A percentile compares a stretch with the other conserved stretches of the same genome.
Evolutionary conservation across 2,113 vertebrate genomes (phyloP).

Genomic region (Aleadryas rufinucha): DNA sequence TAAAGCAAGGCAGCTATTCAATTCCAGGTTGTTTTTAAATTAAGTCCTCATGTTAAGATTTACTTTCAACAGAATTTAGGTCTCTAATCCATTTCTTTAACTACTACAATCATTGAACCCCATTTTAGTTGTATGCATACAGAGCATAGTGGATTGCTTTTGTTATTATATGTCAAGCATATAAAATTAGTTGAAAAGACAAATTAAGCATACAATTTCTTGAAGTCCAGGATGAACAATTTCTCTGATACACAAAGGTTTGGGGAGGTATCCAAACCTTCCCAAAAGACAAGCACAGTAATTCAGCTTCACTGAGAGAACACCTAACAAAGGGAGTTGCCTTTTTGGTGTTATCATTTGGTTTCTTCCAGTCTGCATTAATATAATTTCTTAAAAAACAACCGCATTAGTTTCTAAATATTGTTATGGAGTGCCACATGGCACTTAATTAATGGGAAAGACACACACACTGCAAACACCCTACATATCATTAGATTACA

Average conservation of each 20-base stretch:
- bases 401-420: conserved; percentile 14
- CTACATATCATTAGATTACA: not conserved
- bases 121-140: not conserved
- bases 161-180: not conserved
- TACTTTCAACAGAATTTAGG: not conserved
- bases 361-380: conserved; percentile 14
- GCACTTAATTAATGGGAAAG: not conserved
- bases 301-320: not conserved
- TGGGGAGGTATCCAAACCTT: not conserved
- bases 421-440: not conserved
- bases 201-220: not conserved
- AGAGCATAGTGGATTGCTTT: not conserved
- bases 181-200: not conserved
- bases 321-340: not conserved
- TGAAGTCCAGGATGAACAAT: not conserved
- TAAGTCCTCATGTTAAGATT: not conserved
- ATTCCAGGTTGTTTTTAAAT: not conserved
- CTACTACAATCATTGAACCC: not conserved
- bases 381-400: not conserved
- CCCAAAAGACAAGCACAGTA: not conserved
- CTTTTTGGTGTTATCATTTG: conserved; percentile 19
- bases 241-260: not conserved
- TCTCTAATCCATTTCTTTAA: not conserved
- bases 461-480: not conserved
- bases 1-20: not conserved